phyloP scores from a whole-genome alignment of 2,113 vertebrate species.

The Phaetusa simplex region DNA sequence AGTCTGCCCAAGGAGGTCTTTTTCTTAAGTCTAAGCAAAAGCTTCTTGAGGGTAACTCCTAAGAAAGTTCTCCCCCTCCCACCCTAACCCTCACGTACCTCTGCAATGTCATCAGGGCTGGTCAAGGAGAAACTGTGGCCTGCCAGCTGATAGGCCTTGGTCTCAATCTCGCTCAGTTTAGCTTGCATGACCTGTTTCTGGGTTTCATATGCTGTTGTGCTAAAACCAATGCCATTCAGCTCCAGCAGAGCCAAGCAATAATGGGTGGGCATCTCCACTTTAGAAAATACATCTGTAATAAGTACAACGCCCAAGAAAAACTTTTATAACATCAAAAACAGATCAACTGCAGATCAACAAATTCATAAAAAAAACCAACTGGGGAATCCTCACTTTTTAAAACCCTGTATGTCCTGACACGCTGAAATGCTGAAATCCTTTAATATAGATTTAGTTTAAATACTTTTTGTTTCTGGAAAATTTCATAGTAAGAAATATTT shows the following conservation, averaged over 20 bases:
- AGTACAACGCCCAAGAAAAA: not conserved
- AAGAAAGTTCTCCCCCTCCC: not conserved
- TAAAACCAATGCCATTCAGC: slow-evolving; percentile 95
- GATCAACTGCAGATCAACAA: not conserved
- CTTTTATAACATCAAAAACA: not conserved
- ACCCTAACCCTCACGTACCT: slow-evolving; percentile 72
- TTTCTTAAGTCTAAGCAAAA: not conserved
- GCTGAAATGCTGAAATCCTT: not conserved
- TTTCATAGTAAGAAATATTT: not conserved
- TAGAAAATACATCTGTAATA: slow-evolving; percentile 82
- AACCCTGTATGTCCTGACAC: not conserved
- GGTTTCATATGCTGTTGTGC: slow-evolving; percentile 84
- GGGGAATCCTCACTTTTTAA: not conserved
- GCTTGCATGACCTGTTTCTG: slow-evolving; percentile 95
- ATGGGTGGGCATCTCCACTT: slow-evolving; percentile 92
- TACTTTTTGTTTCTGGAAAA: not conserved
- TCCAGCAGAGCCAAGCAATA: slow-evolving; percentile 92
- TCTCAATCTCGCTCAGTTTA: slow-evolving; percentile 86
- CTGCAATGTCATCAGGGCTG: slow-evolving; percentile 88
- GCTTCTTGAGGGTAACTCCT: not conserved
- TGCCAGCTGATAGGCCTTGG: slow-evolving; percentile 85
- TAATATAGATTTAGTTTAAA: not conserved
- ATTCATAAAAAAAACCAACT: not conserved
- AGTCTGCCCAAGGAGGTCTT: not conserved
- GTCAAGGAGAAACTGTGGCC: slow-evolving; percentile 95